Conservation (phyloP, 2,888 invertebrate species). For the Hirtodrosophila trivittata region DNA sequence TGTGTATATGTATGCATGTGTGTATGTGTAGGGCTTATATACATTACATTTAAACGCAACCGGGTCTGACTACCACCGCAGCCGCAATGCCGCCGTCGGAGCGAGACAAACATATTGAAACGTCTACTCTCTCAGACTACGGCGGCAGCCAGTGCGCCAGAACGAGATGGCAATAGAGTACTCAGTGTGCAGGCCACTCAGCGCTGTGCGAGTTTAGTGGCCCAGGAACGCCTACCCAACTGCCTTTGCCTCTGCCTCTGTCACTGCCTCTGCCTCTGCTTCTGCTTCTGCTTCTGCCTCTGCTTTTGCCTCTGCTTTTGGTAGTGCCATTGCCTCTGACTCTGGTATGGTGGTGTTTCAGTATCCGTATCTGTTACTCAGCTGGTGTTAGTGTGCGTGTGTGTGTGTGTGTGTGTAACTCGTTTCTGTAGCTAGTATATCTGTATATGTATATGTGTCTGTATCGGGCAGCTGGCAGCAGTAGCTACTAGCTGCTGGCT, state of each 20-base stretch:
- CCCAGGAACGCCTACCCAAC: constrained; percentile 66
- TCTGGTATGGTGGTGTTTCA: constrained; percentile 71
- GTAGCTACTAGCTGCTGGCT: constrained; percentile 35
- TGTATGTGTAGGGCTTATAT: constrained; percentile 65
- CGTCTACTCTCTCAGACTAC: no score
- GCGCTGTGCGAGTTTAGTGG: constrained; percentile 52
- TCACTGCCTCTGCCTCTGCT: constrained; percentile 11
- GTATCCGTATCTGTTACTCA: constrained; percentile 68
- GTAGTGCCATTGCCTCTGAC: constrained; percentile 5
- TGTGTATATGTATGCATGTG: constrained; percentile 18
- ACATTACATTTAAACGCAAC: constrained; percentile 77
- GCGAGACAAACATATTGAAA: constrained; percentile 20
- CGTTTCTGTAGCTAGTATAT: constrained; percentile 17
- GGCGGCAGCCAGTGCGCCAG: constrained; percentile 3
- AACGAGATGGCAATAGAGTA: constrained; percentile 48
- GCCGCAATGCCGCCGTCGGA: constrained; percentile 54
- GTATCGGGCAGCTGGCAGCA: constrained; percentile 52
- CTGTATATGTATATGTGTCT: constrained; percentile 45
- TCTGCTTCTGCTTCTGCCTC: constrained; percentile 6
- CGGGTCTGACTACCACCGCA: constrained; percentile 69
- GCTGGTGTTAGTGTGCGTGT: constrained; percentile 7
- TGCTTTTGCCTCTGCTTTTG: constrained; percentile 3
- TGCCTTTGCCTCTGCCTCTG: constrained; percentile 29
- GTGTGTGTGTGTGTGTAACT: constrained; percentile 38
- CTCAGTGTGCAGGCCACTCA: constrained; percentile 70